Conservation (phyloP, 2,888 invertebrate genomes). For the Rhodophaea formosa region DNA sequence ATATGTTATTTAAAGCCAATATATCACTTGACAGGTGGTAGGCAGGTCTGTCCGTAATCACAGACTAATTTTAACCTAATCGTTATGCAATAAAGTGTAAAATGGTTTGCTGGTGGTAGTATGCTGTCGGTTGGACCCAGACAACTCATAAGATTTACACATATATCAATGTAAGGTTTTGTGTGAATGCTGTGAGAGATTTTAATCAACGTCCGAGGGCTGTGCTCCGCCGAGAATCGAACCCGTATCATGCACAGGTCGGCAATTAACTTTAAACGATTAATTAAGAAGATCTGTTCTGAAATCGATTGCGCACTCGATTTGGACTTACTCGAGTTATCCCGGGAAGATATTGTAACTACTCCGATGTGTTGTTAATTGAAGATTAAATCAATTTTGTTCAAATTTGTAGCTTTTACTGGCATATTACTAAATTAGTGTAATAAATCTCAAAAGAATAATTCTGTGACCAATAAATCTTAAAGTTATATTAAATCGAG, state of each 20-base stretch:
- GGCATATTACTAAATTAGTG: too few species aligned
- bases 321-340: slow-evolving; percentile 20
- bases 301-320: slow-evolving; percentile 38
- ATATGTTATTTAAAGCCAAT: slow-evolving; percentile 81
- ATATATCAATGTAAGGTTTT: slow-evolving; percentile 77
- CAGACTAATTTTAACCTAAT: slow-evolving; percentile 47
- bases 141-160: slow-evolving; percentile 75
- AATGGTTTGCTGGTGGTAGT: slow-evolving; percentile 35
- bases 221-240: slow-evolving; percentile 44
- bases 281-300: slow-evolving; percentile 45
- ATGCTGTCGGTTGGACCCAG: slow-evolving; percentile 56
- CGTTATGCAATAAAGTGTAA: slow-evolving; percentile 34
- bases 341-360: neutral
- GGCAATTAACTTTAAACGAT: slow-evolving; percentile 53
- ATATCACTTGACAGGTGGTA: slow-evolving; percentile 82
- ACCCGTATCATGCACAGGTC: slow-evolving; percentile 48
- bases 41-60: slow-evolving; percentile 43
- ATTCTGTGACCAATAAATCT: too few species aligned
- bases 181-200: slow-evolving; percentile 77
- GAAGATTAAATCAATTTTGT: slow-evolving; percentile 20
- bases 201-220: slow-evolving; percentile 73
- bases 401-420: too few species aligned
- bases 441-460: too few species aligned
- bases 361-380: slow-evolving; percentile 1
- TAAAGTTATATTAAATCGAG: too few species aligned